Conservation (phyloP, 1,140 invertebrate species). For the Drosophila pseudoobscura region DNA sequence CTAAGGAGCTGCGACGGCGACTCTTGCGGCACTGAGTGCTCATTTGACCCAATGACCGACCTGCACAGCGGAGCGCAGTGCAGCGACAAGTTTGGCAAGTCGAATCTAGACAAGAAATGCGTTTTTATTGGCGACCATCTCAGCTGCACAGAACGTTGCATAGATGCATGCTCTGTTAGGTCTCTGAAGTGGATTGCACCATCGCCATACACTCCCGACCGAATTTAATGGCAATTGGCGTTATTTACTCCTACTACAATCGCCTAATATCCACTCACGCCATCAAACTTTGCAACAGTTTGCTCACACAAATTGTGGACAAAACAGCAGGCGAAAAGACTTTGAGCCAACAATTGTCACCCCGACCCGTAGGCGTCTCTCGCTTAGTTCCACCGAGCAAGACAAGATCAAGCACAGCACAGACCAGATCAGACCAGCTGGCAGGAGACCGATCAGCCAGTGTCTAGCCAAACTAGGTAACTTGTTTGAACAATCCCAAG, state of each 20-base stretch:
- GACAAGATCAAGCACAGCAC: background rate
- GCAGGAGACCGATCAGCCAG: background rate
- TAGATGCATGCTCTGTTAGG: no score
- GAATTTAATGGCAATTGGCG: background rate
- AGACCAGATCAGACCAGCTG: no score
- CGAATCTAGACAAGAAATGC: conserved; percentile 46
- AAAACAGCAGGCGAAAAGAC: no score
- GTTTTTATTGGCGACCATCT: conserved; percentile 63
- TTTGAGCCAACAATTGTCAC: conserved; percentile 1
- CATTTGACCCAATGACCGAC: conserved; percentile 63
- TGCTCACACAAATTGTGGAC: conserved; percentile 7
- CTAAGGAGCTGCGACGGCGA: conserved; percentile 10
- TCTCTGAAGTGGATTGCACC: no score
- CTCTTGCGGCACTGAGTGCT: conserved; percentile 26
- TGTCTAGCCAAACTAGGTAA: conserved; percentile 38
- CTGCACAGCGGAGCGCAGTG: background rate
- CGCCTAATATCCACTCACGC: background rate
- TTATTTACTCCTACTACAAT: no score
- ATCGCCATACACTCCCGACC: background rate
- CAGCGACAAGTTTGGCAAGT: conserved; percentile 62
- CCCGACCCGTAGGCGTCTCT: conserved; percentile 36
- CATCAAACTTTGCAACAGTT: background rate
- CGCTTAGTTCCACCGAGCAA: conserved; percentile 23
- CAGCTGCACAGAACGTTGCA: conserved; percentile 37
- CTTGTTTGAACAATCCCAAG: conserved; percentile 11